phyloP scores from a whole-genome alignment of 2,888 invertebrate species.

The Allophyes oxyacanthae region DNA sequence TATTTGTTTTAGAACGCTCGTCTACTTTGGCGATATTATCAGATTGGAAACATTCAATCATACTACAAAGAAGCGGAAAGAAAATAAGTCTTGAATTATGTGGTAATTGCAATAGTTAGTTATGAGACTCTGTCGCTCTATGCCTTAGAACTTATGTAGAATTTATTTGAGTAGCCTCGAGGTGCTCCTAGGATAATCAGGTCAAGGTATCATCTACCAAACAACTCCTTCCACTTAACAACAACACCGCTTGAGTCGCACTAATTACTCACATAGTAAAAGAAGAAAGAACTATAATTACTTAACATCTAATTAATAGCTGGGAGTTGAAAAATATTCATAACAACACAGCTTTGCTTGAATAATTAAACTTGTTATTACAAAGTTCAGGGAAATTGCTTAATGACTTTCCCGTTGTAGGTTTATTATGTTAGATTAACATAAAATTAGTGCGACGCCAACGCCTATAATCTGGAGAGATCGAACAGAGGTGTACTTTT shows the following conservation, averaged over 20 bases:
- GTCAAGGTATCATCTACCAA: not conserved
- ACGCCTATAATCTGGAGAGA: not conserved
- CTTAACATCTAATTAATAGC: constrained; percentile 23
- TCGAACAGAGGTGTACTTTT: too few species aligned
- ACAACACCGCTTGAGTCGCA: constrained; percentile 6
- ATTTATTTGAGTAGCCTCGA: too few species aligned
- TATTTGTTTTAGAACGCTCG: constrained; percentile 12
- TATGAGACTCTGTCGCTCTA: too few species aligned
- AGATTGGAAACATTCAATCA: not conserved
- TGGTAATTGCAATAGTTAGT: too few species aligned
- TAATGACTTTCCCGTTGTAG: constrained; percentile 5
- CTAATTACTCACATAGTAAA: constrained; percentile 30
- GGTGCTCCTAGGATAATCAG: too few species aligned
- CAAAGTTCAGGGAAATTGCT: constrained; percentile 20
- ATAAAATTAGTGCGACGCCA: not conserved
- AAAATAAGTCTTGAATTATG: not conserved
- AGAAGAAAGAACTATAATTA: constrained; percentile 15
- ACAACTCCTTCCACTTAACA: not conserved
- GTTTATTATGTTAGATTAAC: constrained; percentile 2
- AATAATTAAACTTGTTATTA: constrained; percentile 30
- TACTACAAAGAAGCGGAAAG: not conserved
- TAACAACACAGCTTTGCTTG: constrained; percentile 4
- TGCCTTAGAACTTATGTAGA: too few species aligned
- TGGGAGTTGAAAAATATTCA: constrained; percentile 15
- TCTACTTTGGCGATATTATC: constrained; percentile 3